Conservation (phyloP, 2,797 vertebrate genomes). For the Hemibagrus guttatus region DNA sequence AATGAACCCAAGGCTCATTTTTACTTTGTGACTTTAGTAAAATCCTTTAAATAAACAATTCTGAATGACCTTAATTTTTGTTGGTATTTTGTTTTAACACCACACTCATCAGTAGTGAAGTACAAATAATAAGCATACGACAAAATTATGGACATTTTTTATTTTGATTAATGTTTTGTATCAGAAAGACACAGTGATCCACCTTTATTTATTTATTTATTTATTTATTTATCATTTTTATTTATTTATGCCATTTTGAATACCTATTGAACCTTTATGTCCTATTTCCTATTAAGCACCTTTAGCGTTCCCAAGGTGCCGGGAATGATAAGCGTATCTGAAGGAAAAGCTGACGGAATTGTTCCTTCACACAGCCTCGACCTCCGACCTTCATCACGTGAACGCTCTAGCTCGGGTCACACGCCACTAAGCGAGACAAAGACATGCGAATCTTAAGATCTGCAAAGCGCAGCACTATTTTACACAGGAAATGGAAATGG, state of each 20-base stretch:
- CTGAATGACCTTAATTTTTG: too few species aligned
- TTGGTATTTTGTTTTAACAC: too few species aligned
- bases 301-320: constrained; percentile 34
- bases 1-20: too few species aligned
- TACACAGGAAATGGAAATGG: constrained; percentile 35
- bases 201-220: too few species aligned
- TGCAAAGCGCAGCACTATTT: constrained; percentile 48
- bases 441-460: constrained; percentile 36
- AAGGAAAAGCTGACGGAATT: constrained; percentile 27
- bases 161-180: too few species aligned
- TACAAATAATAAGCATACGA: too few species aligned
- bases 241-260: background rate
- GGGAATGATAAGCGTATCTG: constrained; percentile 16
- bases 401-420: constrained; percentile 14
- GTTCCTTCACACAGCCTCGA: background rate
- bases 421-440: constrained; percentile 1
- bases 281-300: background rate
- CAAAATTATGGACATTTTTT: too few species aligned
- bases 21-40: background rate
- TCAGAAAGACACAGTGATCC: too few species aligned
- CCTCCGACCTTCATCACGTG: background rate
- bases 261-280: background rate
- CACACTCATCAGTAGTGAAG: too few species aligned
- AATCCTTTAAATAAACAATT: background rate
- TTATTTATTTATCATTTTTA: too few species aligned